Conservation (phyloP, 2,113 vertebrate species). For the Seriola rivoliana region DNA sequence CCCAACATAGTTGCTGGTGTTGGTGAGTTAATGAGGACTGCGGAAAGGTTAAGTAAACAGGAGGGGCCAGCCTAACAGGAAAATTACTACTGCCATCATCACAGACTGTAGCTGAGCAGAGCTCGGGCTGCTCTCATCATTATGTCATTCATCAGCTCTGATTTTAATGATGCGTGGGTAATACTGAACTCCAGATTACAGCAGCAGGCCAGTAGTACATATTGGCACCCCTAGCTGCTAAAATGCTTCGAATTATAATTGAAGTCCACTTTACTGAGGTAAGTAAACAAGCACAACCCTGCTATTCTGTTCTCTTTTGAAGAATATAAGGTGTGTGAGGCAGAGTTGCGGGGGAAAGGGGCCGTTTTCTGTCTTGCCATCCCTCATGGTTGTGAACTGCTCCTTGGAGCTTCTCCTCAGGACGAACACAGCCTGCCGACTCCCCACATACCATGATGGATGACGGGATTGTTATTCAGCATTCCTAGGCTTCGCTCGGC, state of each 20-base stretch:
- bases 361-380: constrained; percentile 60
- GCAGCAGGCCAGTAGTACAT: constrained; percentile 48
- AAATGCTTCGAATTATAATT: constrained; percentile 46
- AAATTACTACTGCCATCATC: constrained; percentile 80
- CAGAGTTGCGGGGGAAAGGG: constrained; percentile 24
- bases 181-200: constrained; percentile 65
- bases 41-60: constrained; percentile 87
- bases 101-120: constrained; percentile 58
- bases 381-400: constrained; percentile 65
- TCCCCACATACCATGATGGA: constrained; percentile 85
- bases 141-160: constrained; percentile 78
- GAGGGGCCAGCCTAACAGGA: constrained; percentile 80
- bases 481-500: constrained; percentile 79
- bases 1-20: constrained; percentile 73
- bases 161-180: constrained; percentile 79
- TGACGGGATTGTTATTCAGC: constrained; percentile 86
- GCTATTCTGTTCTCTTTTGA: constrained; percentile 36
- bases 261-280: constrained; percentile 14
- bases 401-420: constrained; percentile 77
- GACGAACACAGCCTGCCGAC: constrained; percentile 76
- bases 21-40: constrained; percentile 85
- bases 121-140: constrained; percentile 75
- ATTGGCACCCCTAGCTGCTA: constrained; percentile 23
- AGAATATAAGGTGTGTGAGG: constrained; percentile 23
- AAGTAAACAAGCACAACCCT: constrained; percentile 12